phyloP scores from a whole-genome alignment of 2,797 vertebrate genomes.

The Meriones psammophilus region DNA sequence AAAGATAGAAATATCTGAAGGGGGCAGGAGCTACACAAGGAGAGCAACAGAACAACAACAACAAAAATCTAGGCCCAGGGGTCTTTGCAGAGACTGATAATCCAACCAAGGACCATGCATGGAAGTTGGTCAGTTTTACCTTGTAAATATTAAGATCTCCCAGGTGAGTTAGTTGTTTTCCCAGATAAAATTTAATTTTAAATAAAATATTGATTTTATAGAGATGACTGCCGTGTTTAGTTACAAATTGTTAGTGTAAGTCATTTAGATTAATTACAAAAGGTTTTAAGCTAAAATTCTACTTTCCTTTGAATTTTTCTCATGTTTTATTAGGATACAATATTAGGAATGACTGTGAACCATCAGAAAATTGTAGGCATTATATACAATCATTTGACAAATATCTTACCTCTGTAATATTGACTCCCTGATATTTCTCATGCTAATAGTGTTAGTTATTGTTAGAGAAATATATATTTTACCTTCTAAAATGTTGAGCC shows the following conservation, averaged over 20 bases:
- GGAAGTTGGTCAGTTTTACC: background rate
- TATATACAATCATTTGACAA: background rate
- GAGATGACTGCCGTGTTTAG: background rate
- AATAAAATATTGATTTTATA: constrained; percentile 49
- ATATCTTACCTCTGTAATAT: background rate
- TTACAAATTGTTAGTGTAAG: constrained; percentile 25
- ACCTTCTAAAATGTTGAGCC: background rate
- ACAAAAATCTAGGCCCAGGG: too few relatives aligned
- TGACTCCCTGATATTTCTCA: background rate
- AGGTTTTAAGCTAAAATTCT: background rate
- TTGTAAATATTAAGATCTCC: background rate
- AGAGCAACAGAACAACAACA: too few relatives aligned
- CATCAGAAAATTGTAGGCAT: background rate
- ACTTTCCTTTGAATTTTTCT: constrained; percentile 4
- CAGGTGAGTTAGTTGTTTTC: background rate
- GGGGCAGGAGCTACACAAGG: too few relatives aligned
- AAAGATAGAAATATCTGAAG: too few relatives aligned
- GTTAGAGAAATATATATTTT: background rate
- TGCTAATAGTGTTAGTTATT: background rate
- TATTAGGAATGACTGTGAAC: background rate
- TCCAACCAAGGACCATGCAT: too few relatives aligned
- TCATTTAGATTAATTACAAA: constrained; percentile 31
- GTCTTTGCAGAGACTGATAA: too few relatives aligned
- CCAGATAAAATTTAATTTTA: background rate
- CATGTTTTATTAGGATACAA: background rate